A percentile compares a stretch with the other conserved stretches of the same genome.
phyloP scores from a whole-genome alignment of 1,140 invertebrate species.

The Temnothorax longispinosus region DNA sequence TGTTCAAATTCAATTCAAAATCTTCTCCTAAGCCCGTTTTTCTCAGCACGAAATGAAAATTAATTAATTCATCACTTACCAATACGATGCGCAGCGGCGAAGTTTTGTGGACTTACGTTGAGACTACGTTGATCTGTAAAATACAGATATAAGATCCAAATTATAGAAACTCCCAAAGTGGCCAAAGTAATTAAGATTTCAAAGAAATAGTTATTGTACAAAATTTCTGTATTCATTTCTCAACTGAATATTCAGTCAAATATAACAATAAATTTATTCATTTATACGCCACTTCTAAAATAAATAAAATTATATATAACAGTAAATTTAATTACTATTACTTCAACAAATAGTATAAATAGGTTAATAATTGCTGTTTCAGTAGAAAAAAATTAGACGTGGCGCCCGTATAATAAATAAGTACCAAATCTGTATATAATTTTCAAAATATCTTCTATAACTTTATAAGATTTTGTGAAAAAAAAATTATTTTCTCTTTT shows the following conservation, averaged over 20 bases:
- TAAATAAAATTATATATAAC: too few relatives aligned
- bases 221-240: not conserved
- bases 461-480: not conserved
- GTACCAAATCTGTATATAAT: not conserved
- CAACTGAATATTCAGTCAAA: not conserved
- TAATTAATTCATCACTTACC: not conserved
- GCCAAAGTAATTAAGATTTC: not conserved
- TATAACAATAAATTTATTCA: too few relatives aligned
- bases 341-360: too few relatives aligned
- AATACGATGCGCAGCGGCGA: not conserved
- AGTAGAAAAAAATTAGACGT: too few relatives aligned
- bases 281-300: too few relatives aligned
- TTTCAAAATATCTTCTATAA: not conserved
- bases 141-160: not conserved
- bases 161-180: not conserved
- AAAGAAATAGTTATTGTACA: not conserved
- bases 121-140: not conserved
- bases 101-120: not conserved
- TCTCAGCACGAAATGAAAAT: not conserved
- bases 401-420: too few relatives aligned
- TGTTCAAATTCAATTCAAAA: not conserved
- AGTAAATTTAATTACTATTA: too few relatives aligned
- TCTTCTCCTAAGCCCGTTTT: not conserved
- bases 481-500: not conserved
- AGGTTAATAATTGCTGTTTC: too few relatives aligned